Evolutionary conservation across 2,113 vertebrate species (phyloP).

Genomic region (Phoenicopterus ruber): DNA sequence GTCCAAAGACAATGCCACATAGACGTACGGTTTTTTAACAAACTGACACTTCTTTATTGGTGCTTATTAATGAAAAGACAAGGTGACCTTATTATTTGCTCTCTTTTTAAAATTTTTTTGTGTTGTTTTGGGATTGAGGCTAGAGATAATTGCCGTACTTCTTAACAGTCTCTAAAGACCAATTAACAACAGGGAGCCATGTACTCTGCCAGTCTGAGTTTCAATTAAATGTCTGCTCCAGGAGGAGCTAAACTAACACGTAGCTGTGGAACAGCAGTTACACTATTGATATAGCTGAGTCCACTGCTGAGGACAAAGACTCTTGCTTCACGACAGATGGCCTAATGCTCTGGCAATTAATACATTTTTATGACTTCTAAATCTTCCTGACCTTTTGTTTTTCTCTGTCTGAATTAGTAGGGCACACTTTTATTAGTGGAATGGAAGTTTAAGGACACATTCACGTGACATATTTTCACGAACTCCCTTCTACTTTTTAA

Average conservation of each 20-base stretch:
- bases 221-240: slow-evolving; percentile 62
- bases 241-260: slow-evolving; percentile 23
- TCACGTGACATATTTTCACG: not conserved
- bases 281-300: slow-evolving; percentile 11
- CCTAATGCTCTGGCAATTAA: slow-evolving; percentile 45
- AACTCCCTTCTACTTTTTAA: not conserved
- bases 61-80: slow-evolving; percentile 13
- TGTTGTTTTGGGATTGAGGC: not conserved
- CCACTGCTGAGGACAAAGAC: slow-evolving; percentile 25
- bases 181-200: slow-evolving; percentile 69
- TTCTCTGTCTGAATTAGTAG: not conserved
- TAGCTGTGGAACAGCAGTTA: not conserved
- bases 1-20: not conserved
- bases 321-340: slow-evolving; percentile 26
- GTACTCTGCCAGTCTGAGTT: slow-evolving; percentile 30
- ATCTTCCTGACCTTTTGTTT: slow-evolving; percentile 61
- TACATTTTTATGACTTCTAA: slow-evolving; percentile 55
- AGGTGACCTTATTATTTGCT: slow-evolving; percentile 51
- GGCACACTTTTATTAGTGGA: not conserved
- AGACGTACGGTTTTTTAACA: not conserved
- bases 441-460: not conserved
- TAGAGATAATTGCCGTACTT: slow-evolving; percentile 56
- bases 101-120: not conserved
- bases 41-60: not conserved
- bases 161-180: slow-evolving; percentile 57